Evolutionary conservation across 2,113 vertebrate genomes (phyloP).

Genomic region (Actenoides hombroni): DNA sequence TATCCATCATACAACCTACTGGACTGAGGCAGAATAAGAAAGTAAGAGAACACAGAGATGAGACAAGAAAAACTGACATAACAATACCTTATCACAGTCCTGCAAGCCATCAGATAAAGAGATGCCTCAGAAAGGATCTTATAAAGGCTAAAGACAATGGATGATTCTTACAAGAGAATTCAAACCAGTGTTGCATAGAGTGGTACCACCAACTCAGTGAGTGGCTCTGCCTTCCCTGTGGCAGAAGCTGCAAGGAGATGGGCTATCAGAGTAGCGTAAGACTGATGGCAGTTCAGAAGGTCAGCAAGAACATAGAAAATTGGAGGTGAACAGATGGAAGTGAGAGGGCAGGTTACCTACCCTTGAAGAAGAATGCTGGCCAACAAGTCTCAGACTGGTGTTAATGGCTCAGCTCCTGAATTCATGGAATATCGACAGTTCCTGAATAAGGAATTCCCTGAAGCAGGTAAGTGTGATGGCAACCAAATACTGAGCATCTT

Average conservation of each 20-base stretch:
- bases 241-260: neutral
- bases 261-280: neutral
- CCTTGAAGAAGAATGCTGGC: neutral
- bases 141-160: neutral
- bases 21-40: neutral
- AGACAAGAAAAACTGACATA: neutral
- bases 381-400: neutral
- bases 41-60: neutral
- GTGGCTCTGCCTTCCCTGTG: neutral
- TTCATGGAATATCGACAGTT: neutral
- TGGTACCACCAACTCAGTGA: neutral
- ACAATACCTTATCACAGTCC: neutral
- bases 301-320: neutral
- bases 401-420: slow-evolving; percentile 14
- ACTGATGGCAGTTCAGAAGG: neutral
- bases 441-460: neutral
- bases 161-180: neutral
- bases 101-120: neutral
- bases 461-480: neutral
- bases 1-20: neutral
- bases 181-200: neutral
- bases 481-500: neutral
- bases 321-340: neutral
- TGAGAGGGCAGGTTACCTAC: neutral
- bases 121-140: neutral